Percentiles rank a stretch among this genome's conserved stretches.
Conservation (phyloP, 2,797 vertebrate species). For the Melanotaenia parkinsoni region DNA sequence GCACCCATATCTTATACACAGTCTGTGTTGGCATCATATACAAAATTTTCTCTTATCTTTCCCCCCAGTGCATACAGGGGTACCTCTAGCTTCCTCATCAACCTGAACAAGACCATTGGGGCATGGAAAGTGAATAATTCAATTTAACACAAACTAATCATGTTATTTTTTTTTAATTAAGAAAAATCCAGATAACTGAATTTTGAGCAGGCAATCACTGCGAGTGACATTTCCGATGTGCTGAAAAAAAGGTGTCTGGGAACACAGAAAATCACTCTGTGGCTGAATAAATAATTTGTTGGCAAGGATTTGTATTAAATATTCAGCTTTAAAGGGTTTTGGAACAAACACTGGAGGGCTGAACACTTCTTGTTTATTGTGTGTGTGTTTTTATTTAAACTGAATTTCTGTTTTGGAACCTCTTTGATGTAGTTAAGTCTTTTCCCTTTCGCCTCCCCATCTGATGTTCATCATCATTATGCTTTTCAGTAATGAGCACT, state of each 20-base stretch:
- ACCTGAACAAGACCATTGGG: background rate
- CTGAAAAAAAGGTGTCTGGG: conserved; percentile 20
- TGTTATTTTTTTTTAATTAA: conserved; percentile 12
- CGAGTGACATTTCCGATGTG: conserved; percentile 23
- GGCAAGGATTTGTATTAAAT: conserved; percentile 24
- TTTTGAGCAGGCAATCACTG: conserved; percentile 1
- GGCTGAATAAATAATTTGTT: conserved; percentile 40
- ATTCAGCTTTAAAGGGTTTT: conserved; percentile 35
- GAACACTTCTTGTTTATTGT: conserved; percentile 33
- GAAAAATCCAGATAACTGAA: conserved; percentile 12
- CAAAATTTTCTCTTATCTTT: background rate
- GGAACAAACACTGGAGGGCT: conserved; percentile 43
- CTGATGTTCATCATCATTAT: conserved; percentile 71
- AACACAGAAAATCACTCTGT: conserved; percentile 21
- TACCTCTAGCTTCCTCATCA: background rate
- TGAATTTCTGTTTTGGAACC: conserved; percentile 49
- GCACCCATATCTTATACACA: background rate
- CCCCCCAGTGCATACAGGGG: background rate
- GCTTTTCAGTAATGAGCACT: conserved; percentile 75
- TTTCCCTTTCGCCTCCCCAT: conserved; percentile 66
- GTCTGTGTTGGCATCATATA: background rate
- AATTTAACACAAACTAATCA: conserved; percentile 8
- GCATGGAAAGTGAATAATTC: background rate
- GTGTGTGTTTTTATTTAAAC: conserved; percentile 22
- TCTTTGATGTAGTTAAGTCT: conserved; percentile 74